A percentile compares a stretch with the other conserved stretches of the same genome.
These are phyloP conservation scores for rabbit (Oryctolagus cuniculus) DNA, from an alignment of 2,113 vertebrate genomes.

Conservation along the genomic window mOryCun1.1 NC_091434.1:135065501-135066000, in stretches of 20 bases:
- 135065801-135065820: slow-evolving; percentile 28
- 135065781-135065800: not conserved
- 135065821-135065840: not conserved
- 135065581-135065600: not conserved
- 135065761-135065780: not conserved
- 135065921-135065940: not conserved
- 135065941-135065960: not conserved
- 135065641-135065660: not conserved
- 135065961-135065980: not conserved
- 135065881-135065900: not conserved
- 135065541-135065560: not conserved
- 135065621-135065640: not conserved
- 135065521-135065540: not conserved
- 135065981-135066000: slow-evolving; percentile 38
- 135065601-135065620: not conserved
- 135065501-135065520: not conserved
- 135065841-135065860: not conserved
- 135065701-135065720: slow-evolving; percentile 24
- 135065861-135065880: not conserved
- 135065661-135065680: slow-evolving; percentile 27
- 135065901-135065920: not conserved
- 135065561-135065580: not conserved
- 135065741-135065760: not conserved
- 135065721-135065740: not conserved
- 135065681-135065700: slow-evolving; percentile 3